Evolutionary conservation across 2,113 vertebrate genomes (phyloP).

Genomic region (Erythrolamprus reginae): DNA sequence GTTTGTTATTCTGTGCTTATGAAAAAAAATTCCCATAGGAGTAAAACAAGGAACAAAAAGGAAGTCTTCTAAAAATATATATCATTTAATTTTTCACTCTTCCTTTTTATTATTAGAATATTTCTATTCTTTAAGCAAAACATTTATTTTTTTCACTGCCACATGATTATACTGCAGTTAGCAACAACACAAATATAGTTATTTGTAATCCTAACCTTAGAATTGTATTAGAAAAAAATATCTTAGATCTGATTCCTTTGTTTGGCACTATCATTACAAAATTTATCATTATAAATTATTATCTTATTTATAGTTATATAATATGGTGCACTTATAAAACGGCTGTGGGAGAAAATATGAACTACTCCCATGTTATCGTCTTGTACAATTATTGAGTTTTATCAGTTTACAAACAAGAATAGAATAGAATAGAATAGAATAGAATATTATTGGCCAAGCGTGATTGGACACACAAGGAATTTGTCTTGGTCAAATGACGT

Average conservation of each 20-base stretch:
- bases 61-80: conserved; percentile 69
- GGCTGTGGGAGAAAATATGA: not conserved
- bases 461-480: too few relatives aligned
- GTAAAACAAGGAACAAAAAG: conserved; percentile 69
- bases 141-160: conserved; percentile 61
- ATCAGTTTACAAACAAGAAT: not conserved
- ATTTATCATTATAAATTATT: not conserved
- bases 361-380: not conserved
- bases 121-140: conserved; percentile 57
- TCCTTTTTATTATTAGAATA: conserved; percentile 57
- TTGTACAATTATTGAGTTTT: not conserved
- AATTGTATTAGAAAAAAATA: not conserved
- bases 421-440: too few relatives aligned
- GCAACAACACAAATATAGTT: conserved; percentile 17
- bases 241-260: not conserved
- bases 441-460: too few relatives aligned
- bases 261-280: conserved; percentile 12
- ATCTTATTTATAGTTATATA: not conserved
- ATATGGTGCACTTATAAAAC: not conserved
- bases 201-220: not conserved
- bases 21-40: conserved; percentile 70
- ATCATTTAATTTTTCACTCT: conserved; percentile 70
- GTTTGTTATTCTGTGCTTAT: conserved; percentile 66
- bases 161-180: conserved; percentile 23
- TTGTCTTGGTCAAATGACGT: too few relatives aligned